These are phyloP conservation scores for Apteryx mantelli DNA, from an alignment of 2,113 vertebrate genomes.

Conservation along the genomic window DNA sequence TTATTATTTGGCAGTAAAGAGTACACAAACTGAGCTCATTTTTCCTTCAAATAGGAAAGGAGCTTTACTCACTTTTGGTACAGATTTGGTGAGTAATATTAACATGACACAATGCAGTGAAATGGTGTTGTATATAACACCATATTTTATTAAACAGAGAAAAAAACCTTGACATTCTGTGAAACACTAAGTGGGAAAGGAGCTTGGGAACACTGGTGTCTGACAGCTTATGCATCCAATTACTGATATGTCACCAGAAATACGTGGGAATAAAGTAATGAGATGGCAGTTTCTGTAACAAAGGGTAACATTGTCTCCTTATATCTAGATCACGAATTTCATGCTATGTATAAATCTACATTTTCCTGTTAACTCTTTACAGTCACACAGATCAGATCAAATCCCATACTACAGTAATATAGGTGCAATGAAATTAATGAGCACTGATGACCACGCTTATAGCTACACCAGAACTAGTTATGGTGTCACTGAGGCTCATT, in stretches of 20 bases:
- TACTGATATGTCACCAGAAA: conserved; percentile 72
- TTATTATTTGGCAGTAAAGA: background rate
- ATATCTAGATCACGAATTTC: conserved; percentile 57
- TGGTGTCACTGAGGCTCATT: background rate
- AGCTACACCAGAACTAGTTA: background rate
- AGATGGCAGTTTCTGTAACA: conserved; percentile 71
- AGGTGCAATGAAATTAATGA: background rate
- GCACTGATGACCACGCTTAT: background rate
- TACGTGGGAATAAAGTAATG: conserved; percentile 39
- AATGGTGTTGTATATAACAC: background rate
- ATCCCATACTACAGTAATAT: background rate
- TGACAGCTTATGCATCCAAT: conserved; percentile 72
- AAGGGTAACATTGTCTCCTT: conserved; percentile 67
- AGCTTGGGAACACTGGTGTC: conserved; percentile 31
- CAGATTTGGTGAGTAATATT: background rate
- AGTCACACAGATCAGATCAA: background rate
- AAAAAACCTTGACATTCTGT: background rate
- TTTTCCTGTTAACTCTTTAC: conserved; percentile 53
- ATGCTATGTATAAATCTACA: background rate
- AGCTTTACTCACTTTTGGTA: background rate
- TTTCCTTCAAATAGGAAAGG: background rate
- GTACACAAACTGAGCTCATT: background rate
- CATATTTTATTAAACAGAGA: conserved; percentile 20
- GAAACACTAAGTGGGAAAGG: conserved; percentile 52
- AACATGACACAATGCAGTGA: background rate